phyloP scores from a whole-genome alignment of 2,797 vertebrate species.

The Myripristis murdjan region DNA sequence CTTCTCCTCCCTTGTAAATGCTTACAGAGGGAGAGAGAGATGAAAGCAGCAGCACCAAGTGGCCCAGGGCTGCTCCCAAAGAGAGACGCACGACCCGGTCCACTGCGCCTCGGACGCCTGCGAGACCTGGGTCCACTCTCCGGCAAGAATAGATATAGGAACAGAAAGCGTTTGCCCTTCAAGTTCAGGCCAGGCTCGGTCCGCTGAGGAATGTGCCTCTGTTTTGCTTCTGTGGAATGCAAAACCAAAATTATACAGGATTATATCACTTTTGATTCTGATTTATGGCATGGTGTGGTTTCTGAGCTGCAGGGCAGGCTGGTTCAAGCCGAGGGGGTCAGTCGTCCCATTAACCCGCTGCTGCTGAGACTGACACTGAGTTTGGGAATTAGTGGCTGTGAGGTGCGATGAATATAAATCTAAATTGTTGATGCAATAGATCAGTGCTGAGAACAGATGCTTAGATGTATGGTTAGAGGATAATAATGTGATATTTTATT shows the following conservation, averaged over 20 bases:
- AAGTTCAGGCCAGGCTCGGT: constrained; percentile 66
- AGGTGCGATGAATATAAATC: background rate
- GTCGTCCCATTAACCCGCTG: background rate
- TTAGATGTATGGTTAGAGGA: constrained; percentile 6
- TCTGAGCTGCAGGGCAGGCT: constrained; percentile 13
- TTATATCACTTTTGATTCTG: constrained; percentile 39
- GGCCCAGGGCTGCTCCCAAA: constrained; percentile 45
- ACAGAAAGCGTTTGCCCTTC: constrained; percentile 63
- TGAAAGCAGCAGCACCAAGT: constrained; percentile 65
- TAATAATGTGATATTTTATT: constrained; percentile 44
- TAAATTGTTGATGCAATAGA: background rate
- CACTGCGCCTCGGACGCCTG: constrained; percentile 3
- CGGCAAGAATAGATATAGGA: constrained; percentile 37
- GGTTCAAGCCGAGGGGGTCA: background rate
- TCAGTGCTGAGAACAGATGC: constrained; percentile 17
- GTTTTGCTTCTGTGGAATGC: constrained; percentile 71
- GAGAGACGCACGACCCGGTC: constrained; percentile 48
- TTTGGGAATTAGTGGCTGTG: background rate
- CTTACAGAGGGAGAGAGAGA: constrained; percentile 49
- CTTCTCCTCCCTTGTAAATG: constrained; percentile 57
- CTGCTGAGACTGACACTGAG: background rate
- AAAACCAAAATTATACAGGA: constrained; percentile 66
- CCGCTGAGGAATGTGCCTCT: constrained; percentile 66
- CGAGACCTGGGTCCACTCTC: constrained; percentile 59
- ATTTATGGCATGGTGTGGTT: constrained; percentile 45